Percentiles rank a stretch among this genome's conserved stretches.
These are phyloP conservation scores for Anodontia alba DNA, from an alignment of 2,888 invertebrate species.

Conservation along the genomic window DNA sequence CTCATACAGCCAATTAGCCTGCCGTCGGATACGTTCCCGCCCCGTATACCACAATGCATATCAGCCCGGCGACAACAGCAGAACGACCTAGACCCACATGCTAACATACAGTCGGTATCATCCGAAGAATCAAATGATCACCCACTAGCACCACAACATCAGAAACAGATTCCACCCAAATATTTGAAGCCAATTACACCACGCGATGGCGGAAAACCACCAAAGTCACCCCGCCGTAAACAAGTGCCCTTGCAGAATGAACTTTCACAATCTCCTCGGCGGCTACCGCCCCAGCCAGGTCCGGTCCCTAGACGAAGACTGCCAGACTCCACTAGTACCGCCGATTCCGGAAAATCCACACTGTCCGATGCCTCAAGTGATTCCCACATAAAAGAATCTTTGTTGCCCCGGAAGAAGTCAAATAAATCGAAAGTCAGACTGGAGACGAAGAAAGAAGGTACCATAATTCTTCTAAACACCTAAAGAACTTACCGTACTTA, in stretches of 20 bases:
- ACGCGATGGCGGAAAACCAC: background rate
- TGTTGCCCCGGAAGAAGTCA: background rate
- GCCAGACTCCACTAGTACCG: background rate
- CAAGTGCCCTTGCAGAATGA: background rate
- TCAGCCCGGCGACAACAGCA: background rate
- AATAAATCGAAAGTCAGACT: background rate
- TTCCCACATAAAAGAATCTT: background rate
- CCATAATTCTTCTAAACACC: too few species aligned
- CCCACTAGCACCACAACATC: background rate
- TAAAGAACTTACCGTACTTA: too few species aligned
- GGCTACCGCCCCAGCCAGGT: too few species aligned
- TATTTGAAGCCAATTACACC: conserved; percentile 3
- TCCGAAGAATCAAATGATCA: background rate
- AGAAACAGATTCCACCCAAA: background rate
- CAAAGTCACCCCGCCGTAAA: background rate
- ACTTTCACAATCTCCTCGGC: background rate
- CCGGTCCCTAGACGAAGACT: background rate
- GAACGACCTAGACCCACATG: background rate
- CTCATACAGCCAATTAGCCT: background rate
- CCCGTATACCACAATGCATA: background rate
- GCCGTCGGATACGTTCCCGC: background rate
- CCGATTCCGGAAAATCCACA: background rate
- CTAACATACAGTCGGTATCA: background rate
- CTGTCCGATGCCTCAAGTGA: background rate
- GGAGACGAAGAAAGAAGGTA: background rate